phyloP scores from a whole-genome alignment of 2,797 vertebrate species.

The Adelosebastes latens region DNA sequence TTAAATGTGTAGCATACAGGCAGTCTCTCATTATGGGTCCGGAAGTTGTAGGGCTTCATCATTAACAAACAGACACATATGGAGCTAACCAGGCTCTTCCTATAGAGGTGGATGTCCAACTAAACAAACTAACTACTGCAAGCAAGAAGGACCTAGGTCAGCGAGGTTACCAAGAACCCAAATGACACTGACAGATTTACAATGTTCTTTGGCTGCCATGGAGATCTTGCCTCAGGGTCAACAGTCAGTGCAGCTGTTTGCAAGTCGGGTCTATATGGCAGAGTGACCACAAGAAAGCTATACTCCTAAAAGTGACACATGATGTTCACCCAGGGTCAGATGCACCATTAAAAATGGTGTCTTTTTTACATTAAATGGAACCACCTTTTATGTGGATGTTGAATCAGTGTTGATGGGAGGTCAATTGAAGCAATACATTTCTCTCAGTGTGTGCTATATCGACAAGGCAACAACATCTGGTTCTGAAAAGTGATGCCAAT shows the following conservation, averaged over 20 bases:
- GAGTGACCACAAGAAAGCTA: background rate
- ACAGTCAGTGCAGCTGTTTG: conserved; percentile 18
- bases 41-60: conserved; percentile 33
- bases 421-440: background rate
- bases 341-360: background rate
- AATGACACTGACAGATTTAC: conserved; percentile 30
- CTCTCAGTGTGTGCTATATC: background rate
- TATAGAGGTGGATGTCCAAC: conserved; percentile 7
- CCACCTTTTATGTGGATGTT: background rate
- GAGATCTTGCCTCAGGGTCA: conserved; percentile 29
- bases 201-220: background rate
- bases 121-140: conserved; percentile 12
- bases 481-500: too few species aligned
- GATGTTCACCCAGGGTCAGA: conserved; percentile 1
- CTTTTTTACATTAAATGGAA: background rate
- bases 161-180: background rate
- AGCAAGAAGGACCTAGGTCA: background rate
- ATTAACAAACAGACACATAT: conserved; percentile 38
- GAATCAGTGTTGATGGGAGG: background rate
- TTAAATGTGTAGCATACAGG: conserved; percentile 2
- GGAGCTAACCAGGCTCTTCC: conserved; percentile 9
- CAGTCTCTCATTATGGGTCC: conserved; percentile 47
- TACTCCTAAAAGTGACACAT: background rate
- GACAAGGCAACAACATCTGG: too few species aligned
- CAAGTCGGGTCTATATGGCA: background rate